A percentile compares a stretch with the other conserved stretches of the same genome.
Evolutionary conservation across 1,140 invertebrate species (phyloP).

Genomic region (Drosophila baimaii): DNA sequence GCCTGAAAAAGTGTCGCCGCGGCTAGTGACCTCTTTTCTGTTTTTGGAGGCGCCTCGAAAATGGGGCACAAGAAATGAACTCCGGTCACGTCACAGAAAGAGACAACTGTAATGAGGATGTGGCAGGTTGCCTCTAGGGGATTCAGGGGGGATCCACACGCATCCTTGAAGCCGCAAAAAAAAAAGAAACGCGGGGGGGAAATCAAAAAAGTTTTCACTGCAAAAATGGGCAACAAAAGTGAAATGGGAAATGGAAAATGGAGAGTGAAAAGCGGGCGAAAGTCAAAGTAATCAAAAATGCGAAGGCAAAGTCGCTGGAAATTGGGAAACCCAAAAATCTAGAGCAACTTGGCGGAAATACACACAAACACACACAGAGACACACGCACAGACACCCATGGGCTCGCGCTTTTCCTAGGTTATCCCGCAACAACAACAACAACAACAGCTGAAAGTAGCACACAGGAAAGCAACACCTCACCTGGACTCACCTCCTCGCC

Average conservation of each 20-base stretch:
- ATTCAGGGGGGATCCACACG: too few species aligned
- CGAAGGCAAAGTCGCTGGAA: slow-evolving; percentile 17
- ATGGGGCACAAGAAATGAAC: slow-evolving; percentile 51
- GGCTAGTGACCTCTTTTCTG: slow-evolving; percentile 68
- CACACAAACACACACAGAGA: slow-evolving; percentile 13
- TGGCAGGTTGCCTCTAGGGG: neutral
- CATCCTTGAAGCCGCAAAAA: slow-evolving; percentile 18
- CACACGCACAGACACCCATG: slow-evolving; percentile 18
- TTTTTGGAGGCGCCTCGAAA: slow-evolving; percentile 27
- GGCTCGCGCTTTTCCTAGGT: slow-evolving; percentile 1
- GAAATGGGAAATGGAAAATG: too few species aligned
- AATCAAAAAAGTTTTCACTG: slow-evolving; percentile 41
- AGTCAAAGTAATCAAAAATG: slow-evolving; percentile 68
- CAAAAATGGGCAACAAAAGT: neutral
- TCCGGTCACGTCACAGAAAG: slow-evolving; percentile 57
- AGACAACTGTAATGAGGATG: slow-evolving; percentile 39
- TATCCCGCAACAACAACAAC: neutral
- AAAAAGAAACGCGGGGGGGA: neutral
- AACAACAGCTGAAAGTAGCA: slow-evolving; percentile 19
- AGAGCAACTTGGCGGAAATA: slow-evolving; percentile 56
- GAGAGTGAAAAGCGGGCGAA: slow-evolving; percentile 49
- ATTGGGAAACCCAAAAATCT: slow-evolving; percentile 41
- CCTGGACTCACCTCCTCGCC: too few species aligned
- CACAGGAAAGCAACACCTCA: slow-evolving; percentile 16
- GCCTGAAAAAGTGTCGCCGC: slow-evolving; percentile 37